Conservation (phyloP, 2,113 vertebrate genomes). For the Alouatta palliata region DNA sequence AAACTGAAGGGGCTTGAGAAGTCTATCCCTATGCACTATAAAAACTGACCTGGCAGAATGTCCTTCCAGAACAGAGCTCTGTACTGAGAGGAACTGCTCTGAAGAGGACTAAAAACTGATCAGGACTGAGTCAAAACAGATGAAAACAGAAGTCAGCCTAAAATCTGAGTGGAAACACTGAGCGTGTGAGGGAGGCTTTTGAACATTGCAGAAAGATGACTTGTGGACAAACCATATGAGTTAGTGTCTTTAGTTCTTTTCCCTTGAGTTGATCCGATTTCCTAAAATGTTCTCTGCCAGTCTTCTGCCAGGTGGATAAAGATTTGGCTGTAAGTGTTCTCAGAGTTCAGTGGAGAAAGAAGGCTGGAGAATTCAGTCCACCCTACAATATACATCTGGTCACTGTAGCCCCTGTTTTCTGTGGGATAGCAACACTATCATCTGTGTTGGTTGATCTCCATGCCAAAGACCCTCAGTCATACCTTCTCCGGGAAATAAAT, state of each 20-base stretch:
- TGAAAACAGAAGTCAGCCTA: neutral
- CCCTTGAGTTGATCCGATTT: neutral
- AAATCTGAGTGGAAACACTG: neutral
- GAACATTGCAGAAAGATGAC: neutral
- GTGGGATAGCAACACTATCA: neutral
- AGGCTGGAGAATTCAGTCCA: neutral
- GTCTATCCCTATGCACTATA: neutral
- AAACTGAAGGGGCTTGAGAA: neutral
- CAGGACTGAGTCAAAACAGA: neutral
- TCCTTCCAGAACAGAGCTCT: neutral
- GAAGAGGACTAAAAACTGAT: neutral
- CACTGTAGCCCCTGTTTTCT: neutral
- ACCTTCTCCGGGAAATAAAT: neutral
- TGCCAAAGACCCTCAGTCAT: neutral
- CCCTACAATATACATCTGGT: neutral
- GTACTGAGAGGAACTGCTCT: neutral
- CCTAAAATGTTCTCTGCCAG: neutral
- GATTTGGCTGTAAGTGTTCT: neutral
- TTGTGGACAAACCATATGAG: neutral
- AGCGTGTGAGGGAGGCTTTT: neutral
- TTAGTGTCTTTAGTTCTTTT: neutral
- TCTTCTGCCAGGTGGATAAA: neutral
- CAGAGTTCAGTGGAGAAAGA: neutral
- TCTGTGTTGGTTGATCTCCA: neutral
- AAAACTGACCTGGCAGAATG: neutral